Evolutionary conservation across 2,113 vertebrate genomes (phyloP), one percentile per base, ranked within the genome.

Genomic region (Enhydra lutris): DNA sequence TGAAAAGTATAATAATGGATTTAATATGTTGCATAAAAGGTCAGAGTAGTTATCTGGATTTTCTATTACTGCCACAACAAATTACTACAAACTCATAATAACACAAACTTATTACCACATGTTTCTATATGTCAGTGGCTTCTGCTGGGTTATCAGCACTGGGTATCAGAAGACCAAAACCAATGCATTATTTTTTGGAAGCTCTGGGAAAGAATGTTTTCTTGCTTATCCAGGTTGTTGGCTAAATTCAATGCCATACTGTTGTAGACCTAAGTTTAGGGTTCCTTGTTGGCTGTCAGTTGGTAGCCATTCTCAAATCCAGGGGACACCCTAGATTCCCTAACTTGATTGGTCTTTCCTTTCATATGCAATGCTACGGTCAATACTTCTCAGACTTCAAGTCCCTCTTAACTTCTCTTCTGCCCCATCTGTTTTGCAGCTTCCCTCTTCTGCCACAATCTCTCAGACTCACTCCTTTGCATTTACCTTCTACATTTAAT

Each of bases 211-310:
- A 63, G 50, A 91, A 59, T 29, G 1, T 50, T 24, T 31, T 11
- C 29, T 65, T 45, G 12, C 0, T 85, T 11, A 20, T 42, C 7
- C n/a, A 20, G 7, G 4, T 57, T 79, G 39, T 50, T 15, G 42
- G 26, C 57, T 69, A 52, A 85, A 47, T 29, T 8, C 55, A 36
- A 1, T 7, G 63, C 2, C 1, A 86, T 50, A 42, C 0, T 31
- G 21, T 45, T 7, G 12, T 11, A 69, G 39, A 11, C 47, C 3
- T 31, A 12, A 31, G 4, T 0, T 39, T 15, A 6, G 23, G 3
- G 17, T 59, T 71, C 5, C 17, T 85, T 79, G 17, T 36, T 34
- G 7, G 52, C 31, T 20, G 0, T 42, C 45, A 2, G 6, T 31
- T 55, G n/a, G 12, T 57, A 31, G 24, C 18, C 52, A 20, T 23